Evolutionary conservation across 2,888 invertebrate species (phyloP).

Genomic region (Mimas tiliae): DNA sequence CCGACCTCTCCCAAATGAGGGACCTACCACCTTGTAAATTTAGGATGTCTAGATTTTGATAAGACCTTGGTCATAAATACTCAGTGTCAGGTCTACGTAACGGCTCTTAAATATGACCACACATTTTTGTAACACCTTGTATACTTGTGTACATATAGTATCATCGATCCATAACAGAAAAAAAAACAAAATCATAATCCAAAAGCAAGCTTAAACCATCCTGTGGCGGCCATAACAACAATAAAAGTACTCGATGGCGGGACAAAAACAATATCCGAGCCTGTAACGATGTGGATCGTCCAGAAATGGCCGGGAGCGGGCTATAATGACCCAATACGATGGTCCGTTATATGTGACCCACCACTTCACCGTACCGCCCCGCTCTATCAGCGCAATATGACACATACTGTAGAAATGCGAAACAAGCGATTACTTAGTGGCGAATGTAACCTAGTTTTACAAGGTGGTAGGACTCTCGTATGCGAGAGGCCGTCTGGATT

Average conservation of each 20-base stretch:
- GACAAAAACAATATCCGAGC: slow-evolving; percentile 21
- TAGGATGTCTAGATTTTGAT: too few relatives aligned
- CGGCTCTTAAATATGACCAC: too few relatives aligned
- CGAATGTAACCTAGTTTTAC: too few relatives aligned
- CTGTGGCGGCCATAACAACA: slow-evolving; percentile 7
- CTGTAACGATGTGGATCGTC: slow-evolving; percentile 1
- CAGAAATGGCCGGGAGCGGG: slow-evolving; percentile 9
- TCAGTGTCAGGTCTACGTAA: too few relatives aligned
- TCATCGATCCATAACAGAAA: too few relatives aligned
- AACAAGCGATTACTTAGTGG: neutral
- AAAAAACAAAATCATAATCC: neutral
- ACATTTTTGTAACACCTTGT: too few relatives aligned
- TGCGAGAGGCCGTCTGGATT: too few relatives aligned
- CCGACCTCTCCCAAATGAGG: too few relatives aligned
- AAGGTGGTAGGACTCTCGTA: too few relatives aligned
- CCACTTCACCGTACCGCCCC: neutral
- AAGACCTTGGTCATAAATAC: too few relatives aligned
- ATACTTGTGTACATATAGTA: too few relatives aligned
- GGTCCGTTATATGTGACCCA: neutral
- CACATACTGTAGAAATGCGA: neutral
- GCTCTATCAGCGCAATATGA: neutral
- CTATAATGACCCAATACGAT: slow-evolving; percentile 14
- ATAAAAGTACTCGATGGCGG: slow-evolving; percentile 15
- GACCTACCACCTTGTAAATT: too few relatives aligned
- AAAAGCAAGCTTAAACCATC: neutral